A percentile compares a stretch with the other conserved stretches of the same genome.
Evolutionary conservation across 2,113 vertebrate species (phyloP).

Genomic region (Gulo gulo): DNA sequence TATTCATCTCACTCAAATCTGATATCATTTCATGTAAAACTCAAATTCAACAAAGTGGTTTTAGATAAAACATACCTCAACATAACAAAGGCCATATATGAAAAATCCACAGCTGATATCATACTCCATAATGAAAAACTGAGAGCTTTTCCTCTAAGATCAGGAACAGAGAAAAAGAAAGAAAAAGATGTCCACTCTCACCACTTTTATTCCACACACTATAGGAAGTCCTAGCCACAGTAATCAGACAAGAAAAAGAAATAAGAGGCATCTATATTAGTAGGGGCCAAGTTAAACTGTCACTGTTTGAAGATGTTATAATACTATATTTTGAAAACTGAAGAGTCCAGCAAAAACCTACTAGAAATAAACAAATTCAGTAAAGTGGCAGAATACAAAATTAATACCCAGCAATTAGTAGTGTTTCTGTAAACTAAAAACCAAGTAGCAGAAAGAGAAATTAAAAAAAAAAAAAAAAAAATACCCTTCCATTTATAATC

Average conservation of each 20-base stretch:
- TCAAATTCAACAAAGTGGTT: background rate
- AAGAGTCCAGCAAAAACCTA: background rate
- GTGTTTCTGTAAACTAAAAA: background rate
- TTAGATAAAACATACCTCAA: background rate
- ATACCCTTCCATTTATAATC: background rate
- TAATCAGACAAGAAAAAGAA: background rate
- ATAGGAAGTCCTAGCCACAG: background rate
- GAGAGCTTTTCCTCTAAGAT: background rate
- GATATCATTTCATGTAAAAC: background rate
- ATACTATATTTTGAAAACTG: background rate
- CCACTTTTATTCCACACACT: background rate
- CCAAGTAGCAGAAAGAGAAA: background rate
- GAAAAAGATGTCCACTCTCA: background rate
- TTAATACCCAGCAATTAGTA: background rate
- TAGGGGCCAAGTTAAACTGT: background rate
- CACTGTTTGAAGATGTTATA: background rate
- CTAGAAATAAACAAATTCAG: background rate
- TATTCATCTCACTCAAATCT: background rate
- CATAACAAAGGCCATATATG: background rate
- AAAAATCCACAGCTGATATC: background rate
- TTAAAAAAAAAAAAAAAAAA: background rate
- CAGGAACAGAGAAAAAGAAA: background rate
- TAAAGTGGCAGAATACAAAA: background rate
- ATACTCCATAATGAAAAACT: background rate
- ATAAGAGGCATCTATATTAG: background rate